Base-by-base conservation (phyloP, 2,113 vertebrate species). In the Anguilla rostrata region DNA sequence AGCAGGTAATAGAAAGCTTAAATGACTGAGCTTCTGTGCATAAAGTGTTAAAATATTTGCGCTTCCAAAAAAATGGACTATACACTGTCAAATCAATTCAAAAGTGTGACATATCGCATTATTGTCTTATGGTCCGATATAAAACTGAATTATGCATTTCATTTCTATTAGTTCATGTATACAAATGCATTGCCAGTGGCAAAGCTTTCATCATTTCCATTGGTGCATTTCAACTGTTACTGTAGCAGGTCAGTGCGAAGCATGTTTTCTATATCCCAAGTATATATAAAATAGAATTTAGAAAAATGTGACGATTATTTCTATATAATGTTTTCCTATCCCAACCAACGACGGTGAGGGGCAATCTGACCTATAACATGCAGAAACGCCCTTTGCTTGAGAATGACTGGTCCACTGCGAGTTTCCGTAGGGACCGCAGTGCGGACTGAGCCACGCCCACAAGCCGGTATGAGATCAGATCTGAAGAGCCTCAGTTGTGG, bases 351-450 rank as follows among this genome's bases (percentile, higher is more conserved):
- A 75, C 11, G 71, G 1, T 12, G 8, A 75, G 71, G 34, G 1
- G 8, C 71, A 29, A 75, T 1, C 29, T 75, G 71, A 22, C 71
- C 71, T 29, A 26, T 84, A 43, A 49, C 39, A 75, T 43, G 26
- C 75, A 89, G 85, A 94, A 92, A 91, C 95, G 94, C 95, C 92
- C 95, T 95, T 92, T 92, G 94, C 39, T 53, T 88, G 87, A 90
- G 91, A 3, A 87, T 26, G 71, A 75, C 9, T 60, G 49, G 92
- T 94, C 94, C 96, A 94, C 95, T 91, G 83, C 92, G 93, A 95
- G 95, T 96, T 95, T 96, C 97, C 96, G 96, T 96, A 96, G 96
- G 96, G 96, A 98, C 98, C 96, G 98, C 98, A 99, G 94, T 99
- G 97, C 98, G 97, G 97, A 94, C 96, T 87, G 94, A 86, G 96